Conservation (phyloP, 2,797 vertebrate genomes). For the Hylomyscus alleni region DNA sequence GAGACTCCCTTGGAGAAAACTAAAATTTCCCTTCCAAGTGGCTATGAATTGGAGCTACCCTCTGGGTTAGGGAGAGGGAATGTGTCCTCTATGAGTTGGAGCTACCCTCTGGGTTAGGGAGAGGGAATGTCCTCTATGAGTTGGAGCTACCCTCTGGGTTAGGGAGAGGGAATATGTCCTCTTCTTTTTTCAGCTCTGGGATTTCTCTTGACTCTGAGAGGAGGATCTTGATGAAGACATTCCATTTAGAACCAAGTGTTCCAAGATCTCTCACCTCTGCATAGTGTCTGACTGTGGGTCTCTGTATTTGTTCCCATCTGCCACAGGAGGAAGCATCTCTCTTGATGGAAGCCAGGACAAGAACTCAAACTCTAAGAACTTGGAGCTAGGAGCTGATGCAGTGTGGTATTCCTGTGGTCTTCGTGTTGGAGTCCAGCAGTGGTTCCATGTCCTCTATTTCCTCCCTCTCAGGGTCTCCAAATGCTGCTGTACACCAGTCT, state of each 20-base stretch:
- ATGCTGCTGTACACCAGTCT: no score
- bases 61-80: background rate
- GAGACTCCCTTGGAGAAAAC: no score
- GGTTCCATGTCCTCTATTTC: no score
- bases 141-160: background rate
- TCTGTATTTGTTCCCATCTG: background rate
- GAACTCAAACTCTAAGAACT: no score
- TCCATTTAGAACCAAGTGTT: background rate
- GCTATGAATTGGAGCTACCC: background rate
- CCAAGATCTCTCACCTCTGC: background rate
- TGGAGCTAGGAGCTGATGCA: no score
- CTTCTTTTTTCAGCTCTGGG: background rate
- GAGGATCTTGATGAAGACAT: background rate
- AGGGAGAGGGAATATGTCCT: no score
- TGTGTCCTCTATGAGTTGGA: background rate
- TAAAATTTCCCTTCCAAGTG: background rate
- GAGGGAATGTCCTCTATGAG: no score
- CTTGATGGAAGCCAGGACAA: no score
- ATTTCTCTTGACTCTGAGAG: background rate
- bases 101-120: background rate
- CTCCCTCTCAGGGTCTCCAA: no score
- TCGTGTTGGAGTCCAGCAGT: no score
- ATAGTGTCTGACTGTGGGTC: background rate
- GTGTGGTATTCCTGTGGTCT: no score
- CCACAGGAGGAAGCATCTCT: no score